Conservation (phyloP, 2,797 vertebrate genomes). For the Enteromius anoplus region DNA sequence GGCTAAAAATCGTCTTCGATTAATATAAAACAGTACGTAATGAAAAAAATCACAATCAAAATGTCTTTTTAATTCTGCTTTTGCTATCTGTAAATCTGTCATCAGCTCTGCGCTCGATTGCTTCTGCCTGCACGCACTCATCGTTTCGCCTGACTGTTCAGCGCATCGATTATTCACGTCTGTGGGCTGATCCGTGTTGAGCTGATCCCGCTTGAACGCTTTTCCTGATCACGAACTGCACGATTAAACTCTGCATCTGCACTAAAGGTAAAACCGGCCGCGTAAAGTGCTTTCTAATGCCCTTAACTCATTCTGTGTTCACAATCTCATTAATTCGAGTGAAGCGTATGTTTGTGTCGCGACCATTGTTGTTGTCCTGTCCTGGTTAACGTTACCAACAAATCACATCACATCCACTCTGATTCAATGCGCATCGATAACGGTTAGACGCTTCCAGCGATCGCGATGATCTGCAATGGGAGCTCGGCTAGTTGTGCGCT, state of each 20-base stretch:
- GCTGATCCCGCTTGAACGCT: slow-evolving; percentile 15
- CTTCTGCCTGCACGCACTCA: background rate
- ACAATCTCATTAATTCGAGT: too few relatives aligned
- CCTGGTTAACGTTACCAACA: slow-evolving; percentile 12
- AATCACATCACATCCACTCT: background rate
- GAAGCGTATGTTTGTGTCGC: background rate
- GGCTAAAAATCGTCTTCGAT: background rate
- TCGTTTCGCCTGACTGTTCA: background rate
- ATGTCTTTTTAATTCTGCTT: background rate
- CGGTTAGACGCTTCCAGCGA: background rate
- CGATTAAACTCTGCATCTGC: slow-evolving; percentile 38
- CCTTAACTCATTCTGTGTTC: background rate
- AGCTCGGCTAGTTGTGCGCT: background rate
- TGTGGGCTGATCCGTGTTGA: slow-evolving; percentile 12
- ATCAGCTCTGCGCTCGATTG: background rate
- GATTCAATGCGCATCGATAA: background rate
- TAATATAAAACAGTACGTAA: background rate
- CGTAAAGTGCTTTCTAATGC: background rate
- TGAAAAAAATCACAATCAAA: background rate
- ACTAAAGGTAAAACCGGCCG: slow-evolving; percentile 24
- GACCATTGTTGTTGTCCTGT: slow-evolving; percentile 24
- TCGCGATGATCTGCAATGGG: background rate
- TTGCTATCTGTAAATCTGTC: background rate
- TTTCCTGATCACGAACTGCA: slow-evolving; percentile 31
- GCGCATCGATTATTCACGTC: slow-evolving; percentile 11